phyloP scores from a whole-genome alignment of 2,113 vertebrate genomes.

The Hippocampus barbouri region DNA sequence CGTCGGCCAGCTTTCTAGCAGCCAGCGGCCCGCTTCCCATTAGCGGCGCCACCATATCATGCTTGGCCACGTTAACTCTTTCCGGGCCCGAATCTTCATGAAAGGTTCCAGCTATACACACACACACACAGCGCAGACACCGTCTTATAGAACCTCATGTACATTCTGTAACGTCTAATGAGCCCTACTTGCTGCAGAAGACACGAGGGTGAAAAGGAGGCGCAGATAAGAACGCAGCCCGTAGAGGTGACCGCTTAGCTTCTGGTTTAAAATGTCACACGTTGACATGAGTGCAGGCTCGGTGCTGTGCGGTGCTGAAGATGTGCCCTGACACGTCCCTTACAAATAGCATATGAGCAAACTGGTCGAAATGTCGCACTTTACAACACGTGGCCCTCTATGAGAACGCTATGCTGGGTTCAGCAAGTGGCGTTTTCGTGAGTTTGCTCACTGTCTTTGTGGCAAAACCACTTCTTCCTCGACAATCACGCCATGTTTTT shows the following conservation, averaged over 20 bases:
- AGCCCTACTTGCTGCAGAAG: slow-evolving; percentile 24
- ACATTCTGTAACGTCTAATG: slow-evolving; percentile 47
- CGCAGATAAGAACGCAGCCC: background rate
- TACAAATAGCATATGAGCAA: background rate
- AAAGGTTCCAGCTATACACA: slow-evolving; percentile 23
- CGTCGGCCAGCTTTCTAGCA: slow-evolving; percentile 42
- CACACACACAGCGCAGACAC: slow-evolving; percentile 47
- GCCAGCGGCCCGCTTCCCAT: slow-evolving; percentile 53
- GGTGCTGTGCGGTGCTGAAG: background rate
- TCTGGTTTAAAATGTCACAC: background rate
- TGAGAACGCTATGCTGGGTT: background rate
- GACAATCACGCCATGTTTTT: too few relatives aligned
- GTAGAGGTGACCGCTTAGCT: slow-evolving; percentile 3
- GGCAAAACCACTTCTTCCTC: too few relatives aligned
- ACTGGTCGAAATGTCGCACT: background rate
- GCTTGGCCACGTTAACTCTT: slow-evolving; percentile 54
- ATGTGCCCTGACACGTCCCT: background rate
- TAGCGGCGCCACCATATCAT: slow-evolving; percentile 45
- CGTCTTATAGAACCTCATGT: slow-evolving; percentile 53
- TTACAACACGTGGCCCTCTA: background rate
- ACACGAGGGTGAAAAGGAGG: slow-evolving; percentile 6
- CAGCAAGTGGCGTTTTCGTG: background rate
- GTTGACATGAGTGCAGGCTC: background rate
- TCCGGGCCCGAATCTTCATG: slow-evolving; percentile 51
- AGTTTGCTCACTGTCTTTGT: too few relatives aligned